Conservation (phyloP, 2,888 invertebrate species). For the Archaeoteleia sp. region DNA sequence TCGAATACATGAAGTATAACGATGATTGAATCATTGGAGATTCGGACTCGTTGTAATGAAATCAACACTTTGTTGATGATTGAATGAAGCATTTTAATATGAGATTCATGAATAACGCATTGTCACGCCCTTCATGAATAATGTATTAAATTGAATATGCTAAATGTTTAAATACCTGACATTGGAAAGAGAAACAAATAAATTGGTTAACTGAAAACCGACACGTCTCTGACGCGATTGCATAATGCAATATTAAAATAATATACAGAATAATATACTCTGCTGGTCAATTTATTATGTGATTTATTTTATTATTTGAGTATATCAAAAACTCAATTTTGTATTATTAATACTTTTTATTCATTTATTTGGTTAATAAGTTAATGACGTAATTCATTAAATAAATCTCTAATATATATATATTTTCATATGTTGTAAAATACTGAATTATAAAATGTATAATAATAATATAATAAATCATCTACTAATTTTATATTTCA, state of each 20-base stretch:
- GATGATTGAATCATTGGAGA: constrained; percentile 21
- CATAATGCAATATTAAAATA: constrained; percentile 34
- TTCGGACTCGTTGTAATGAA: constrained; percentile 33
- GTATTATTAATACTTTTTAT: no score
- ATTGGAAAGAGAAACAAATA: constrained; percentile 23
- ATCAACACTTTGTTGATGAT: constrained; percentile 44
- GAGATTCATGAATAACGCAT: constrained; percentile 34
- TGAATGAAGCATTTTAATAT: constrained; percentile 32
- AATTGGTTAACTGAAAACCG: constrained; percentile 22
- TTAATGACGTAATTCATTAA: no score
- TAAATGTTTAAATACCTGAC: constrained; percentile 35
- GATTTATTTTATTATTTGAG: no score
- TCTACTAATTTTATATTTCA: no score
- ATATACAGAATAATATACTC: no score
- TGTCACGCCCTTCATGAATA: constrained; percentile 33
- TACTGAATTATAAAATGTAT: no score
- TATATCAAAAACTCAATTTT: no score
- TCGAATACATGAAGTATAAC: constrained; percentile 14
- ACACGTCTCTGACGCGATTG: constrained; percentile 31
- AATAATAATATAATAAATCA: no score
- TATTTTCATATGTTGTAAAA: no score
- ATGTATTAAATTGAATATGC: constrained; percentile 45
- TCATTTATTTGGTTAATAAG: no score
- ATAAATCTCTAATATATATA: no score
- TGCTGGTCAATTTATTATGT: no score